Evolutionary conservation across 2,113 vertebrate genomes (phyloP), one percentile per base, ranked within the genome.

Genomic region (Melanocharis versteri): DNA sequence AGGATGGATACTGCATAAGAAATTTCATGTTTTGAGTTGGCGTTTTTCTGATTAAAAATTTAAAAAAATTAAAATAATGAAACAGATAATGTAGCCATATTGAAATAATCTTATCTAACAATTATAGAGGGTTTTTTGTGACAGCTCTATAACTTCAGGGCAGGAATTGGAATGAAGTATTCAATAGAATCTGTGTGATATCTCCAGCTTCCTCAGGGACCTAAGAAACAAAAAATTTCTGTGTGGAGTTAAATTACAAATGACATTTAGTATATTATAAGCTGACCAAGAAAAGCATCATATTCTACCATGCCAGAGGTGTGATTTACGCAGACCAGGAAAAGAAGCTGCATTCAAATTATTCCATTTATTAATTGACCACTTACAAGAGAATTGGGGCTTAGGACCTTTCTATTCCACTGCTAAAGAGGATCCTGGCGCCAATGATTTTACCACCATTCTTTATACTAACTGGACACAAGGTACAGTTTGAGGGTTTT

Each of bases 121-220:
- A 28, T 80, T 86, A 48, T 2, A 71, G 28, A 42, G 57, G 15
- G 15, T 8, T 35, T 81, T 56, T 57, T 7, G 9, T 53, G 16
- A 31, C 39, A 78, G 5, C 2, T 78, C 5, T 82, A 31, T 15
- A 20, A 48, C 5, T 48, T 7, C 24, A 69, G 17, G 7, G 13
- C 11, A 2, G 1, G 3, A 75, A 71, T 6, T 54, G 11, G 23
- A 92, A 87, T 20, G 6, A 78, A 77, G 4, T 11, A 45, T 68
- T 82, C 53, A 30, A 12, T 1, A 83, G 16, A 54, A 72, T 44
- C 20, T 68, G 5, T 80, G 27, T 31, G 68, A 56, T 33, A 78
- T 62, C 31, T 92, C 33, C 24, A 81, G 53, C 65, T 44, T 97
- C 73, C 91, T 64, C 37, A 92, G 89, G 69, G 42, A 47, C 13